Base-by-base conservation (phyloP, 1,140 invertebrate genomes). In the Ips nitidus region DNA sequence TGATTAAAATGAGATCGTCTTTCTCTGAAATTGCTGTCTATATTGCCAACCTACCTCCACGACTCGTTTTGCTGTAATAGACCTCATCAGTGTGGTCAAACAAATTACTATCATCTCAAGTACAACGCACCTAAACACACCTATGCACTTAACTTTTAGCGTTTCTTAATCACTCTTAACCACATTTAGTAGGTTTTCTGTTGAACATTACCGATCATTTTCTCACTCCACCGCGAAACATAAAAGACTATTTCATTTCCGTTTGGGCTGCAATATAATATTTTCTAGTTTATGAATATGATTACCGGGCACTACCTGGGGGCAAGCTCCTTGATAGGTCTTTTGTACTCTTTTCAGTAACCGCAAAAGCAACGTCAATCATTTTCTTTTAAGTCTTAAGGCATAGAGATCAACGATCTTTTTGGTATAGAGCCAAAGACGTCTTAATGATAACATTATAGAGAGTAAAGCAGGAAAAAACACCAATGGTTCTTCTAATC, bases 201-300 rank as follows among this genome's bases (percentile, higher is more conserved):
- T 22, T 22, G 22, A 22, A 22, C 22, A 22, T 22, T 22, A 22
- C 22, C 22, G 22, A 22, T 22, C 22, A 22, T 22, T 22, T 22
- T 22, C 22, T 22, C 22, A 22, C 22, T 22, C 22, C 22, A 22
- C 22, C 22, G 22, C 22, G 22, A 22, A 22, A 22, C 22, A 22
- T 22, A 22, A 22, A 22, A 22, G 22, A 22, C 22, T 22, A 22
- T 22, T 50, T 50, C 7, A 50, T 50, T 50, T 50, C 45, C 1
- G 45, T 22, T 50, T 22, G 22, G 6, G 7, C 2, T 50, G 45
- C 45, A 50, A 50, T 50, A 50, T 50, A 50, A 50, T 50, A 50
- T 50, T 50, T 50, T 8, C 45, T 50, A 50, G 45, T 50, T 50
- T 50, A 50, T 50, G 45, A 50, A 50, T 50, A 50, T 50, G 45